Base-by-base conservation (phyloP, 2,113 vertebrate genomes). In the Colius striatus region DNA sequence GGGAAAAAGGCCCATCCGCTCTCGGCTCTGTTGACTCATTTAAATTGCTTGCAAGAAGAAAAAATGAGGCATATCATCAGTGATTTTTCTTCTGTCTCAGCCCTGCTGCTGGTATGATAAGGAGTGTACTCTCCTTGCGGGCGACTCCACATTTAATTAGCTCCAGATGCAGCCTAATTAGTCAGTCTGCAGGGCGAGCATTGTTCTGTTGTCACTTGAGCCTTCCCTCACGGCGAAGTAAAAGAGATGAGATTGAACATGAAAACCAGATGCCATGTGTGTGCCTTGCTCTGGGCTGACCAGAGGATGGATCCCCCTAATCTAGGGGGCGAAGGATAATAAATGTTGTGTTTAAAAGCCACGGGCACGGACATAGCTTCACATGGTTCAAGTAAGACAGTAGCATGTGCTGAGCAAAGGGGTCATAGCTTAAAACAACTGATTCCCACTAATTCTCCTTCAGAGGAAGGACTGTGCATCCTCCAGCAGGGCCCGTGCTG, bases 121-220 rank as follows among this genome's bases (percentile, higher is more conserved):
- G 97, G 97, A 97, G 96, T 82, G 93, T 30, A 53, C 94, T 95
- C 89, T 92, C 98, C 96, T 98, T 97, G 92, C 85, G 91, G 95
- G 97, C 92, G 98, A 97, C 98, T 98, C 98, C 96, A 94, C 58
- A 72, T 97, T 97, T 99, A 99, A 99, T 99, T 97, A 98, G 97
- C 98, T 99, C 99, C 99, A 99, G 99, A 99, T 99, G 99, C 96
- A 50, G 88, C 97, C 98, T 97, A 98, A 99, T 99, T 98, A 98
- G 98, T 81, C 95, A 2, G 92, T 96, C 97, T 97, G 97, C 96
- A 84, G 97, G 90, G 84, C 86, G 41, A 92, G 96, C 97, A 87
- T 95, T 95, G 88, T 95, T 94, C 41, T 41, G 84, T 96, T 94
- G 97, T 97, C 98, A 96, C 97, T 89, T 82, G 97, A 94, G 95